Conservation (phyloP, 2,888 invertebrate genomes). For the Pinctada fucata region DNA sequence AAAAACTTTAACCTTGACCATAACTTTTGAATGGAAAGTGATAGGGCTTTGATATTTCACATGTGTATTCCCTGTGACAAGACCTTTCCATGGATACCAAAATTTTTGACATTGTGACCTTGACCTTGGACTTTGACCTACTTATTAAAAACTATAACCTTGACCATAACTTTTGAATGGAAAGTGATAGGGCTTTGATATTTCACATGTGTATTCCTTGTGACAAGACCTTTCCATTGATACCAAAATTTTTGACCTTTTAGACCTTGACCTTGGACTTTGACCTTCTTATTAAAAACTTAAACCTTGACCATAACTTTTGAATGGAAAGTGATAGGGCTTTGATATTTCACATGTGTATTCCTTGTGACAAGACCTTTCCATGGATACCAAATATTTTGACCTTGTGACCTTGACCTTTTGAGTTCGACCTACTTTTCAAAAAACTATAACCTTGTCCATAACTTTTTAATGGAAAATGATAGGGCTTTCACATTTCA, state of each 20-base stretch:
- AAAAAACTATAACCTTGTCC: not conserved
- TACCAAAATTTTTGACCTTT: not conserved
- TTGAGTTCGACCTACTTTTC: not conserved
- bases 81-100: not conserved
- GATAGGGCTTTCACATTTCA: conserved; percentile 1
- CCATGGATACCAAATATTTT: not conserved
- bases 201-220: not conserved
- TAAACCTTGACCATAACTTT: not conserved
- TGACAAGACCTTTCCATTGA: not conserved
- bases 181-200: not conserved
- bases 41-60: not conserved
- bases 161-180: not conserved
- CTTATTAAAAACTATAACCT: not conserved
- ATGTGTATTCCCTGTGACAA: not conserved
- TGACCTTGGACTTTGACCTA: not conserved
- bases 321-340: not conserved
- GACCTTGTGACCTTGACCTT: not conserved
- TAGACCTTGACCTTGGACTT: not conserved
- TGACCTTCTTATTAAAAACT: not conserved
- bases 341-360: not conserved
- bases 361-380: not conserved
- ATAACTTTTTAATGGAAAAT: not conserved
- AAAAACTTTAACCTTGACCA: not conserved
- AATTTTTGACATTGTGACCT: not conserved
- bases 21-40: not conserved